Conservation (phyloP, 92 coral and sea anemone genomes). For the Umimayanthus chanpuru region DNA sequence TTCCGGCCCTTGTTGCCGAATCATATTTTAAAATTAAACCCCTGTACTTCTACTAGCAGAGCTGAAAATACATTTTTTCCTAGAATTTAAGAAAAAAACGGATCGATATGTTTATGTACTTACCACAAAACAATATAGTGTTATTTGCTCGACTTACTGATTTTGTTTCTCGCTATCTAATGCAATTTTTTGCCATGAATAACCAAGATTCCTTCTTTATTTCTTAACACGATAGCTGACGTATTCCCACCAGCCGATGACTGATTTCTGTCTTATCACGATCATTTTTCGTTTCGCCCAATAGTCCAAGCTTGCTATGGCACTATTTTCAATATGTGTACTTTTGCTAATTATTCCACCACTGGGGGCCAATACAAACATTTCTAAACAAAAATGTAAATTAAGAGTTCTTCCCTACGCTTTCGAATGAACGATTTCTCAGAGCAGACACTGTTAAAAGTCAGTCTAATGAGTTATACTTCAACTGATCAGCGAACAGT, state of each 20-base stretch:
- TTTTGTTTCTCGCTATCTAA: neutral
- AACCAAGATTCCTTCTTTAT: neutral
- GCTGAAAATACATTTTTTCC: neutral
- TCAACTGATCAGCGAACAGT: neutral
- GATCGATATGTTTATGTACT: neutral
- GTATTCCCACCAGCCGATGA: neutral
- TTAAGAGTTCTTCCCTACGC: neutral
- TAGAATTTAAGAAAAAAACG: neutral
- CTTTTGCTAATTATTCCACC: neutral
- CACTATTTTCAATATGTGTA: neutral
- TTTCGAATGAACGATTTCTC: neutral
- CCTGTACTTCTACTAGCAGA: neutral
- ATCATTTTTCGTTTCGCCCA: neutral
- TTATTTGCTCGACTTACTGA: neutral
- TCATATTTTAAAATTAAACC: neutral
- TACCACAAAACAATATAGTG: neutral
- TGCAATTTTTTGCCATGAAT: neutral
- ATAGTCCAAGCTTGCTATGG: neutral
- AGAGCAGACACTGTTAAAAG: neutral
- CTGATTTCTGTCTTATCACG: neutral
- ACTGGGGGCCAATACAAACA: slow-evolving; percentile 38
- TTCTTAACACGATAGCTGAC: neutral
- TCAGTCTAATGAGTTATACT: neutral
- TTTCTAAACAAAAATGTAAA: neutral
- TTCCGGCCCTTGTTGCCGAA: neutral